These are phyloP conservation scores for Lypha dubia DNA, from an alignment of 2,888 invertebrate species.

Conservation along the genomic window DNA sequence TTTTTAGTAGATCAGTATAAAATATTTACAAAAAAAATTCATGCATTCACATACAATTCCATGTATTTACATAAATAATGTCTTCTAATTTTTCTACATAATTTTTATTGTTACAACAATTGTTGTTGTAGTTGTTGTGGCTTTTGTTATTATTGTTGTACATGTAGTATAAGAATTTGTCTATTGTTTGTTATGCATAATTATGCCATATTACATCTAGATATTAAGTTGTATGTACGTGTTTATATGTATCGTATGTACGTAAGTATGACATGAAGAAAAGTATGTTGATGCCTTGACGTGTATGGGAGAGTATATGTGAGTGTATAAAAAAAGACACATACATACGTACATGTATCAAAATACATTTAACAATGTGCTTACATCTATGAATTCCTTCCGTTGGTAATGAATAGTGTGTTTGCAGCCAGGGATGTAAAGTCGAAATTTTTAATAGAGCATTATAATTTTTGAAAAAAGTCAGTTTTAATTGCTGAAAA, in stretches of 20 bases:
- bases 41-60: conserved; percentile 39
- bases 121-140: conserved; percentile 28
- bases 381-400: conserved; percentile 36
- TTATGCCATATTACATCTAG: conserved; percentile 64
- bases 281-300: conserved; percentile 34
- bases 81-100: background rate
- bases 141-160: conserved; percentile 29
- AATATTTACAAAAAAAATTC: conserved; percentile 24
- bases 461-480: too few relatives aligned
- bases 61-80: conserved; percentile 51
- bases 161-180: conserved; percentile 51
- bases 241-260: too few relatives aligned
- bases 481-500: too few relatives aligned
- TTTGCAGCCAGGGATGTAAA: conserved; percentile 13
- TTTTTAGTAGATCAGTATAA: conserved; percentile 31
- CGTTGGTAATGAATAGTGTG: conserved; percentile 22
- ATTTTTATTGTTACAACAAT: conserved; percentile 9
- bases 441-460: background rate
- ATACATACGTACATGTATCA: background rate
- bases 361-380: conserved; percentile 24
- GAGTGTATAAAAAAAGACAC: conserved; percentile 1
- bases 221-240: conserved; percentile 50
- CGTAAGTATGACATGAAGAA: conserved; percentile 47
- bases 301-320: conserved; percentile 14
- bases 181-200: conserved; percentile 67